Percentiles rank a stretch among this genome's conserved stretches.
phyloP scores from a whole-genome alignment of 2,888 invertebrate genomes.

The Drosophila ustulata region DNA sequence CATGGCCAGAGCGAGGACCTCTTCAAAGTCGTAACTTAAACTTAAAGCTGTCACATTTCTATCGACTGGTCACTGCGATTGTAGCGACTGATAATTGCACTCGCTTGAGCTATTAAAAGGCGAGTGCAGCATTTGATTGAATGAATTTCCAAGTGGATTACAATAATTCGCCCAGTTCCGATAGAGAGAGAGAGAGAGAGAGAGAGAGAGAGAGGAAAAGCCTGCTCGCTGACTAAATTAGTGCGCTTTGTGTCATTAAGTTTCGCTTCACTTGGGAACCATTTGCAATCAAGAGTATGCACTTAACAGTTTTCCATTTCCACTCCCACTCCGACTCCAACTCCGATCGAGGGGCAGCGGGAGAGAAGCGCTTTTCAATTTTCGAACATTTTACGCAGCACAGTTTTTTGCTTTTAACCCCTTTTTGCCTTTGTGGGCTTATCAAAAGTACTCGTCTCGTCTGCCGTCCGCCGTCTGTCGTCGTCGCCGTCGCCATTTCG shows the following conservation, averaged over 20 bases:
- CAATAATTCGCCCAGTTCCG: conserved; percentile 48
- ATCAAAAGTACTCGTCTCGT: conserved; percentile 57
- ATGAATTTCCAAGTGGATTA: conserved; percentile 49
- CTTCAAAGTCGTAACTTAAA: conserved; percentile 6
- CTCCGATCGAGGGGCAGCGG: neutral
- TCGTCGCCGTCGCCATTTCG: conserved; percentile 29
- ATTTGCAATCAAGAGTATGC: conserved; percentile 70
- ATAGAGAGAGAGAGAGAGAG: conserved; percentile 1
- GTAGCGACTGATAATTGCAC: conserved; percentile 51
- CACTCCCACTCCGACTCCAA: neutral
- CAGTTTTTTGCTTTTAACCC: conserved; percentile 59
- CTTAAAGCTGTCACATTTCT: conserved; percentile 12
- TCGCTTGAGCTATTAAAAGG: conserved; percentile 41
- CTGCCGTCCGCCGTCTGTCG: neutral
- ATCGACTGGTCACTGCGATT: neutral
- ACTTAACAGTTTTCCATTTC: conserved; percentile 58
- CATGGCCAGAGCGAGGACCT: conserved; percentile 27
- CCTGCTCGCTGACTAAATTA: conserved; percentile 50
- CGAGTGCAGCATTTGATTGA: conserved; percentile 48
- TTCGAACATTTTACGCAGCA: conserved; percentile 56
- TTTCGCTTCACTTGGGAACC: conserved; percentile 64
- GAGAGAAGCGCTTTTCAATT: conserved; percentile 62
- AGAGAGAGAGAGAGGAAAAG: neutral
- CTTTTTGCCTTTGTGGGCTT: conserved; percentile 65
- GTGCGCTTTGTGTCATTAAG: conserved; percentile 76